Conservation (phyloP, 64 coral and sea anemone genomes). For the Porites lutea region DNA sequence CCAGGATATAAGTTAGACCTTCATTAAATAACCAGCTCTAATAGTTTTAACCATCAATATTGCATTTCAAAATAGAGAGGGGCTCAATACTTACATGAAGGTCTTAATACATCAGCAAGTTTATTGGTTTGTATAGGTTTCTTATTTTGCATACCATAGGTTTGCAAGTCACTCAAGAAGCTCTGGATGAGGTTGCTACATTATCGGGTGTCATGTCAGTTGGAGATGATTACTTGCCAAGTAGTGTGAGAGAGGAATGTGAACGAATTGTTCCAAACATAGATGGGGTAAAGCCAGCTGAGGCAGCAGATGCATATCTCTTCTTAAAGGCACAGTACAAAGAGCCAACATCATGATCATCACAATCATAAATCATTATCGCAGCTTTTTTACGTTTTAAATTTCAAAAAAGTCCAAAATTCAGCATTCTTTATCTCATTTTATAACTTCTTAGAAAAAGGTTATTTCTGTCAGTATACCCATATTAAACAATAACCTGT, state of each 20-base stretch:
- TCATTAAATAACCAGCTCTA: too few relatives aligned
- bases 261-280: constrained; percentile 52
- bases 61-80: too few relatives aligned
- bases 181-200: constrained; percentile 44
- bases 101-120: neutral
- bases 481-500: too few relatives aligned
- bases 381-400: constrained; percentile 20
- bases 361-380: constrained; percentile 3
- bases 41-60: too few relatives aligned
- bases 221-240: constrained; percentile 67
- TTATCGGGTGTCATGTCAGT: constrained; percentile 68
- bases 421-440: too few relatives aligned
- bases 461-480: too few relatives aligned
- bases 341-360: neutral
- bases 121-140: neutral
- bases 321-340: constrained; percentile 64
- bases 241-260: constrained; percentile 37
- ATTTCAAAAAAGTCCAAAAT: neutral
- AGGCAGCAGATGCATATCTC: constrained; percentile 48
- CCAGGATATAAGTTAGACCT: too few relatives aligned
- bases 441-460: too few relatives aligned
- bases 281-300: constrained; percentile 42
- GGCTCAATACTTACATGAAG: too few relatives aligned
- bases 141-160: too few relatives aligned
- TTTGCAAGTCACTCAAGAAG: constrained; percentile 25